Evolutionary conservation across 2,797 vertebrate genomes (phyloP).

Genomic region (Oreortyx pictus): DNA sequence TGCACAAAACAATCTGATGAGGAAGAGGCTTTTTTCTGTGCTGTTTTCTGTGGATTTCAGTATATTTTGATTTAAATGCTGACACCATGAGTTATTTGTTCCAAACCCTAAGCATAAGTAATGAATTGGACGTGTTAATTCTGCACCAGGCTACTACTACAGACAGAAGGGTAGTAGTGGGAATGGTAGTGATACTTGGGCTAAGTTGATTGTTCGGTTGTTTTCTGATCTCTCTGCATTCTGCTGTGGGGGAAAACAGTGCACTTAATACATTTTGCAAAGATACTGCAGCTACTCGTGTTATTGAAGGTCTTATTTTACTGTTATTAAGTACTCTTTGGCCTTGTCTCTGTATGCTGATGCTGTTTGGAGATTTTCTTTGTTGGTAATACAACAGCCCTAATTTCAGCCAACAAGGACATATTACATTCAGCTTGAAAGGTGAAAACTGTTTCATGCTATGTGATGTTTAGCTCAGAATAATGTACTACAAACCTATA

Average conservation of each 20-base stretch:
- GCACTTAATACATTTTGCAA: not conserved
- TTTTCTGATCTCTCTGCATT: not conserved
- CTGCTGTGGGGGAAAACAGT: not conserved
- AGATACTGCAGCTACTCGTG: not conserved
- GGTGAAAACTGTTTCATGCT: not conserved
- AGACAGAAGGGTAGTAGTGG: not conserved
- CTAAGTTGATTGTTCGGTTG: slow-evolving; percentile 2
- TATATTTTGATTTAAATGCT: slow-evolving; percentile 11
- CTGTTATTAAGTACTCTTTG: not conserved
- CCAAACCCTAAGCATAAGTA: not conserved
- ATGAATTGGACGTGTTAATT: slow-evolving; percentile 1
- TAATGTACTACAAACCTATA: not conserved
- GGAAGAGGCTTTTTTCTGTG: not conserved
- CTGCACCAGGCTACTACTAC: not conserved
- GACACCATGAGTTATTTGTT: not conserved
- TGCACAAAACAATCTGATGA: not conserved
- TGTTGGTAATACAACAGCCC: not conserved
- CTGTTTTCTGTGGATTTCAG: not conserved
- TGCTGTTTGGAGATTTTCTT: not conserved
- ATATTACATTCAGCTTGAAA: not conserved
- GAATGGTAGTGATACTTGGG: not conserved
- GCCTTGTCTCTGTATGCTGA: not conserved
- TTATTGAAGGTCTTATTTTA: not conserved
- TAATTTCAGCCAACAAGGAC: slow-evolving; percentile 7
- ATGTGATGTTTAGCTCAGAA: not conserved